Conservation (phyloP, 1,140 invertebrate species). For the Drosophila virilis region DNA sequence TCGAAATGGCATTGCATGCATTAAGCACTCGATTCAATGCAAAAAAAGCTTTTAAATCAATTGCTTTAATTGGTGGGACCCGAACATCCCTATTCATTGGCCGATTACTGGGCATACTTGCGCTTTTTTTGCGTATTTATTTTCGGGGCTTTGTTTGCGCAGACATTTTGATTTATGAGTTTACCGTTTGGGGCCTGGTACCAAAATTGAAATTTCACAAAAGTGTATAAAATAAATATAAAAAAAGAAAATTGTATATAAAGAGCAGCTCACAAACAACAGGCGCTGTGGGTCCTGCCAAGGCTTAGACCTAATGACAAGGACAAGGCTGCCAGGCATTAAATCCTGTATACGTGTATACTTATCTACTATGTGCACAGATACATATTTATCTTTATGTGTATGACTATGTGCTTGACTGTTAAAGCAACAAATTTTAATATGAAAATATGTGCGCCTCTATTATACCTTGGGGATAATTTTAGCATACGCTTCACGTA, state of each 20-base stretch:
- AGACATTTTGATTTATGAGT: slow-evolving; percentile 81
- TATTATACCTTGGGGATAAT: slow-evolving; percentile 64
- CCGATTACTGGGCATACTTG: slow-evolving; percentile 18
- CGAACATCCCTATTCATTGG: not conserved
- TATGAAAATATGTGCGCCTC: slow-evolving; percentile 41
- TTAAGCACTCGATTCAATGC: slow-evolving; percentile 9
- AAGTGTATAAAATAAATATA: slow-evolving; percentile 18
- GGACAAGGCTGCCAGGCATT: slow-evolving; percentile 53
- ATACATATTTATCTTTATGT: slow-evolving; percentile 16
- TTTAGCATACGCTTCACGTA: slow-evolving; percentile 50
- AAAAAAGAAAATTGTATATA: slow-evolving; percentile 46
- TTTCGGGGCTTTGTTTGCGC: slow-evolving; percentile 63
- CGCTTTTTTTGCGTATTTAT: slow-evolving; percentile 26
- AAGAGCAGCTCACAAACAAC: slow-evolving; percentile 51
- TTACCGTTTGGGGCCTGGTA: slow-evolving; percentile 31
- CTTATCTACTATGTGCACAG: slow-evolving; percentile 11
- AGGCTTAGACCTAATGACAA: slow-evolving; percentile 60
- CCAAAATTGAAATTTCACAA: slow-evolving; percentile 77
- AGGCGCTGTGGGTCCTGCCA: slow-evolving; percentile 27
- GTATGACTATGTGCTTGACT: slow-evolving; percentile 2
- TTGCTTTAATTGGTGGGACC: slow-evolving; percentile 63
- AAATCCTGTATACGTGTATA: slow-evolving; percentile 49
- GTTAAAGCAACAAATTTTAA: slow-evolving; percentile 18
- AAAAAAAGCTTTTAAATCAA: slow-evolving; percentile 37
- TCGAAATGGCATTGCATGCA: slow-evolving; percentile 62